phyloP scores from a whole-genome alignment of 2,888 invertebrate species.

The Acanthopleura granulata region DNA sequence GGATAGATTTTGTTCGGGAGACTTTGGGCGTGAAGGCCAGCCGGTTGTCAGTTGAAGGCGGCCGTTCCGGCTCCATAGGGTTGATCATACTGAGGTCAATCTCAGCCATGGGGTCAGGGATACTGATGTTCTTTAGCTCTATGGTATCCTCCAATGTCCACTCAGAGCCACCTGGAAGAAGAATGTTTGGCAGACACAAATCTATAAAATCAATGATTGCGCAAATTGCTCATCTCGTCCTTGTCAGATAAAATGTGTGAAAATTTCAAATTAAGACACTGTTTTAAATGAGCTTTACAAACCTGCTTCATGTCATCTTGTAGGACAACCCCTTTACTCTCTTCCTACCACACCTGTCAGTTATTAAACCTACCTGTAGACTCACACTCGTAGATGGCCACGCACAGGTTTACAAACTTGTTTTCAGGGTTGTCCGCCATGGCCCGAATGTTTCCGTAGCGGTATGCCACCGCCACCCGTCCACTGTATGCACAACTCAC shows the following conservation, averaged over 20 bases:
- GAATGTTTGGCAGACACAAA: background rate
- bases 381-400: slow-evolving; percentile 99
- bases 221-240: no score
- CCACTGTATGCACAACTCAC: slow-evolving; percentile 98
- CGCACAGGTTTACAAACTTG: slow-evolving; percentile 71
- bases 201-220: no score
- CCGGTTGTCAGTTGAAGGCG: slow-evolving; percentile 9
- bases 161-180: slow-evolving; percentile 77
- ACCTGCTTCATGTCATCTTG: background rate
- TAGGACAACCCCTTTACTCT: no score
- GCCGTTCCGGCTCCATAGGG: slow-evolving; percentile 30
- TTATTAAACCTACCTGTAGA: slow-evolving; percentile 79
- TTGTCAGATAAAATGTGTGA: no score
- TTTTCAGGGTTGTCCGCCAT: slow-evolving; percentile 66
- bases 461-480: slow-evolving; percentile 96
- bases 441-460: slow-evolving; percentile 73
- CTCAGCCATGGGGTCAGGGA: slow-evolving; percentile 71
- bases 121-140: slow-evolving; percentile 90
- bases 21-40: background rate
- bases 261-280: no score
- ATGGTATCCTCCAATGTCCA: slow-evolving; percentile 97
- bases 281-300: background rate
- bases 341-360: background rate
- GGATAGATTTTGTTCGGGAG: slow-evolving; percentile 55
- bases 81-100: slow-evolving; percentile 56